Percentiles rank a stretch among this genome's conserved stretches.
Evolutionary conservation across 2,113 vertebrate species (phyloP).

Genomic region (Eulemur macaco): DNA sequence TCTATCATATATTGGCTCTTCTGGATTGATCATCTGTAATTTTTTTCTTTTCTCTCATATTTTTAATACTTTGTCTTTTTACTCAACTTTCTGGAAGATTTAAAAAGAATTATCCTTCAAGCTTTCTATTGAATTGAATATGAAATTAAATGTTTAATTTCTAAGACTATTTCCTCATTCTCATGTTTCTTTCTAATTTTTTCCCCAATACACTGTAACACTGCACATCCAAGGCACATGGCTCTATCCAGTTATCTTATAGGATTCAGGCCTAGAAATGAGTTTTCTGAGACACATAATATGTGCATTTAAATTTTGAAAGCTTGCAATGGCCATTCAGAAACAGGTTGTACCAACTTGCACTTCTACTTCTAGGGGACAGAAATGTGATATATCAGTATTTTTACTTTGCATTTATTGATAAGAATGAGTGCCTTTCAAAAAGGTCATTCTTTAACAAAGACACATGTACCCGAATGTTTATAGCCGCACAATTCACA

Average conservation of each 20-base stretch:
- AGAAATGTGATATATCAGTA: background rate
- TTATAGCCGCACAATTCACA: no score
- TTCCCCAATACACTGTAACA: background rate
- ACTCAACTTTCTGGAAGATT: background rate
- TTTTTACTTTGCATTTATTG: background rate
- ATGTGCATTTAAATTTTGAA: background rate
- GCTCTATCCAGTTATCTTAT: background rate
- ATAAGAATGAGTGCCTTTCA: no score
- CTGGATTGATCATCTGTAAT: background rate
- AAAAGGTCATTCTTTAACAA: no score
- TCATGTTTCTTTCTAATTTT: background rate
- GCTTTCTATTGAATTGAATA: background rate
- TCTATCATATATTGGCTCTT: background rate
- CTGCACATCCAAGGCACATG: background rate
- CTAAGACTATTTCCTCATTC: background rate
- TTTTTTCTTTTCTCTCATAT: background rate
- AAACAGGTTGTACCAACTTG: background rate
- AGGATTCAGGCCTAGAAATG: background rate
- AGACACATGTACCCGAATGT: no score
- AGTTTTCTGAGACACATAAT: background rate
- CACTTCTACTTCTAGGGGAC: background rate
- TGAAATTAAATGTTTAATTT: constrained; percentile 28
- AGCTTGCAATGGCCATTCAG: background rate
- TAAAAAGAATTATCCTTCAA: background rate
- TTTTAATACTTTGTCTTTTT: background rate